These are phyloP conservation scores for Paracentrotus lividus DNA, from an alignment of 53 echinoderm and acorn worm genomes.

Conservation along the genomic window DNA sequence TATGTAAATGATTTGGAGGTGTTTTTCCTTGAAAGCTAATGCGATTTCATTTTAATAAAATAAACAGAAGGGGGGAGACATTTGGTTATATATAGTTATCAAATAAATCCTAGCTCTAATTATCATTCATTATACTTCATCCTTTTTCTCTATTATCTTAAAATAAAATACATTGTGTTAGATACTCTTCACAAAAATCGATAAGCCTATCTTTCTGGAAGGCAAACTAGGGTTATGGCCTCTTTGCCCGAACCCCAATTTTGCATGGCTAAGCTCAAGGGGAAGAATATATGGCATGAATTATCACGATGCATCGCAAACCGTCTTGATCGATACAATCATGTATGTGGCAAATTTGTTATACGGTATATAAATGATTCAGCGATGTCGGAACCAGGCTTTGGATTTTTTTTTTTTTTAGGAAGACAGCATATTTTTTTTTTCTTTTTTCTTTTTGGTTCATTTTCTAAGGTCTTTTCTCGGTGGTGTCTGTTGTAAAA, in stretches of 20 bases:
- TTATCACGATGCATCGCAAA: neutral
- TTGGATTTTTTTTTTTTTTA: too few species aligned
- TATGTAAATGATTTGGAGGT: neutral
- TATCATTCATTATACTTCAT: neutral
- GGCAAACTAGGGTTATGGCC: neutral
- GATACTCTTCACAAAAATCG: constrained; percentile 32
- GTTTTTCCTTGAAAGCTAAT: neutral
- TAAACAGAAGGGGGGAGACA: neutral
- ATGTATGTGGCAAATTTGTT: too few species aligned
- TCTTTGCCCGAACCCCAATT: neutral
- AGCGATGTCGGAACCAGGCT: too few species aligned
- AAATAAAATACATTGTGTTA: neutral
- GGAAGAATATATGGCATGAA: neutral
- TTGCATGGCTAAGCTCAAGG: neutral
- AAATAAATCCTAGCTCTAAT: neutral
- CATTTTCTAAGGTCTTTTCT: too few species aligned
- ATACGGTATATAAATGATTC: too few species aligned
- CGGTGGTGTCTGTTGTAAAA: too few species aligned
- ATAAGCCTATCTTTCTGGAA: neutral
- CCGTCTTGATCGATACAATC: neutral
- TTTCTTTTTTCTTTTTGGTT: too few species aligned
- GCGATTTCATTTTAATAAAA: neutral
- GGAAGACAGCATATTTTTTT: too few species aligned
- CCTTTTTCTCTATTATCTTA: constrained; percentile 34
- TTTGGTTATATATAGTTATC: neutral